These are phyloP conservation scores for Papilio polyxenes DNA, from an alignment of 1,140 invertebrate species.

Conservation along the genomic window DNA sequence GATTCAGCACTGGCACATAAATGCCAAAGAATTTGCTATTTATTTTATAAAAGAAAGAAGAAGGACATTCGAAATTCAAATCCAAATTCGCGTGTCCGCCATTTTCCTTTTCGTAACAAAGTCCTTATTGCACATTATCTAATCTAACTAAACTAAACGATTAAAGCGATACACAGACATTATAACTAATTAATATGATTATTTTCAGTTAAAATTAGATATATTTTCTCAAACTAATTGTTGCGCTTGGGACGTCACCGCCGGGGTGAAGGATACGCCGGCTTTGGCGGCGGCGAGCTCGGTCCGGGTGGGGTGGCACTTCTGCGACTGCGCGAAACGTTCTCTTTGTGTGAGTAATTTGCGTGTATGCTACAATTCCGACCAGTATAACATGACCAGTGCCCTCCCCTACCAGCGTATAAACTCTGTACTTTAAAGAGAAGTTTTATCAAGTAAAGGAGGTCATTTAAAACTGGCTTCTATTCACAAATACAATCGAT, in stretches of 20 bases:
- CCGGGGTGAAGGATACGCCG: constrained; percentile 74
- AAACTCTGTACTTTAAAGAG: constrained; percentile 41
- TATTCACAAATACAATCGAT: constrained; percentile 77
- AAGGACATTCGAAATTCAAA: constrained; percentile 43
- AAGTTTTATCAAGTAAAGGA: constrained; percentile 49
- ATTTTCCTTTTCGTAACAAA: constrained; percentile 58
- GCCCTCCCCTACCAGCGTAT: constrained; percentile 45
- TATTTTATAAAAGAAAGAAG: constrained; percentile 33
- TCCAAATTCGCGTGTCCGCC: constrained; percentile 56
- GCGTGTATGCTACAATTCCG: constrained; percentile 59
- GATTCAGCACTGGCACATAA: constrained; percentile 31
- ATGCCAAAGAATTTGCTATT: constrained; percentile 26
- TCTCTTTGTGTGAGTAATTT: constrained; percentile 63
- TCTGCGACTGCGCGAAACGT: constrained; percentile 66
- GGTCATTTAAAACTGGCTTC: constrained; percentile 56
- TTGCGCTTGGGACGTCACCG: constrained; percentile 68
- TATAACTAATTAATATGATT: constrained; percentile 51
- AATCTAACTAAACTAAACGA: constrained; percentile 66
- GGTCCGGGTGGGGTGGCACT: constrained; percentile 65
- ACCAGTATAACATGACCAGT: constrained; percentile 53
- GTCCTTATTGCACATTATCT: constrained; percentile 43
- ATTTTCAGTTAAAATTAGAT: constrained; percentile 52
- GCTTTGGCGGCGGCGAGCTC: constrained; percentile 58
- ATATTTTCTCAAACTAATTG: constrained; percentile 59
- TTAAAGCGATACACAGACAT: constrained; percentile 64